Evolutionary conservation across 2,113 vertebrate genomes (phyloP), one percentile per base, ranked within the genome.

Genomic region (Proterorhinus semilunaris): DNA sequence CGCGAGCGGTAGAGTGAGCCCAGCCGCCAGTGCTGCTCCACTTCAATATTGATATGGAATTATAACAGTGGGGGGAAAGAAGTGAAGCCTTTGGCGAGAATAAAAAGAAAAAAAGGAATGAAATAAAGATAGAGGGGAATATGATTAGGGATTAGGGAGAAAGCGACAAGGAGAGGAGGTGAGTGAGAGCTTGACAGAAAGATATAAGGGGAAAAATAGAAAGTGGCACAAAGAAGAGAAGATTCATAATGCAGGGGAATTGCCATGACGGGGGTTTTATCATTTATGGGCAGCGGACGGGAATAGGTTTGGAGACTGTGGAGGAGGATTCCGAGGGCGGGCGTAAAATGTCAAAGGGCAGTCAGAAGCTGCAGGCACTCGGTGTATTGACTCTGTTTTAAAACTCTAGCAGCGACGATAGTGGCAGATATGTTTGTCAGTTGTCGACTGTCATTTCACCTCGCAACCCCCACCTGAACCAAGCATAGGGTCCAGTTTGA

Each of bases 31-130:
- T 82, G 69, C 74, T 81, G 84, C 61, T 81, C 66, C 77, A 49
- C 58, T 83, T 66, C 68, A 83, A 80, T 83, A 88, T 87, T 88
- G 82, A 89, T 84, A 79, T 54, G 13, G 59, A 67, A 77, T 83
- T 86, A 76, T 85, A 78, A 79, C 71, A 66, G 65, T 71, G n/a
- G 62, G 72, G n/a, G 42, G 17, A 82, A 78, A 69, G 71, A 71
- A 82, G 53, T 43, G 57, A 69, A 72, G 78, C 78, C 73, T 65
- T 57, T 27, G 47, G 74, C 66, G 11, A 49, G 68, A 48, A 79
- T 78, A 77, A 75, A 85, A 72, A 42, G 27, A 36, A 68, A n/a
- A n/a, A 1, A 46, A 43, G 54, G 66, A 71, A 69, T 73, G 64
- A 71, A 80, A 82, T 64, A 52, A 67, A 66, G 64, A 79, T 70